Evolutionary conservation across 2,797 vertebrate species (phyloP), one percentile per base, ranked within the genome.

Genomic region (Anguilla marmorata): DNA sequence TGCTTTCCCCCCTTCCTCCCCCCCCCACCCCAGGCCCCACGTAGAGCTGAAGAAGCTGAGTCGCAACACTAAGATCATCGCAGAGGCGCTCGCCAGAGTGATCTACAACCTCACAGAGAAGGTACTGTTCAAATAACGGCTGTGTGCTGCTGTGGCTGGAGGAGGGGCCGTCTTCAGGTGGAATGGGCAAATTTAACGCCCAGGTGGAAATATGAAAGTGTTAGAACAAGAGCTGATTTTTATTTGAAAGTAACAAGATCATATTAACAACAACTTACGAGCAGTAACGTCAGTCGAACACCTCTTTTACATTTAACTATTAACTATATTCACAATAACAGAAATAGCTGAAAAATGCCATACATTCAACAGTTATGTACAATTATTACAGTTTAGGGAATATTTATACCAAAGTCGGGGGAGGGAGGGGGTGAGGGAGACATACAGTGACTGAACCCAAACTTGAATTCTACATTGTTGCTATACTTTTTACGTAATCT

Each of bases 41-140:
- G 97, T 99, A 21, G 97, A 99, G 90, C 94, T 97, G 12, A 95
- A 95, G 86, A 97, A 97, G 50, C 96, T 99, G 52, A 94, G 94
- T 30, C 97, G 98, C 52, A 99, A 99, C 91, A 97, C 98, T 0
- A 97, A 97, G 90, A 95, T 99, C 91, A 96, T 99, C 0, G 98
- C 98, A 0, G 99, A 99, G 90, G 97, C 98, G 0, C 93, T 99
- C 86, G 98, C 99, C 0, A 96, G 98, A 52, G 98, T 99, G 72
- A 96, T 99, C 92, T 99, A 99, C 94, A 99, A 99, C 93, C 96
- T 99, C 84, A 99, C 98, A 0, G 98, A 98, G 88, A 99, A 99
- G 97, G 99, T 99, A 89, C 30, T 82, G 27, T 82, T 30, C 45
- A 69, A 3, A 69, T 69, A 1, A 69, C 63, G 19, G 12, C 19